Conservation (phyloP, 2,888 invertebrate species). For the Acrobasis repandana region DNA sequence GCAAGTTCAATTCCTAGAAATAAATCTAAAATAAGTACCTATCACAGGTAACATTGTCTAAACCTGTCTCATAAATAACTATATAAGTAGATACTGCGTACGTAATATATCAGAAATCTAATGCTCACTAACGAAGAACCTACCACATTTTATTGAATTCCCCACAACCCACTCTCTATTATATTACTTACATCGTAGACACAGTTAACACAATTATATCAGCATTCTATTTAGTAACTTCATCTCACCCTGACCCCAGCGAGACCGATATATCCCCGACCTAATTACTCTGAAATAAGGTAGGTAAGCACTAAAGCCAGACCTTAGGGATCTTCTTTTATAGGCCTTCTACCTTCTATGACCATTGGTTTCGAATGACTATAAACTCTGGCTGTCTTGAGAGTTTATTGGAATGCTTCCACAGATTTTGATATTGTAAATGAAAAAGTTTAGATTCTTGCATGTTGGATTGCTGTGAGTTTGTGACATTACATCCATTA, state of each 20-base stretch:
- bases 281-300: slow-evolving; percentile 5
- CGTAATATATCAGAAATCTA: neutral
- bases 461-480: too few relatives aligned
- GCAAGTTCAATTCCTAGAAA: too few relatives aligned
- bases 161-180: neutral
- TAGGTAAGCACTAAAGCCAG: neutral
- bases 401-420: too few relatives aligned
- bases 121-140: neutral
- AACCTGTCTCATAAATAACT: too few relatives aligned
- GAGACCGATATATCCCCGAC: neutral
- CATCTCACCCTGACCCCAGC: neutral
- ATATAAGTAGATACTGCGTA: neutral
- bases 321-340: neutral
- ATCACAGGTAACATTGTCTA: too few relatives aligned
- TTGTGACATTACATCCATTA: too few relatives aligned
- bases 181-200: too few relatives aligned
- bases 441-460: too few relatives aligned
- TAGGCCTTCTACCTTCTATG: neutral
- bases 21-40: too few relatives aligned
- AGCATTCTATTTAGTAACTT: slow-evolving; percentile 2
- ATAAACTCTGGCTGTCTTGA: too few relatives aligned
- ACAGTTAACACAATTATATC: neutral
- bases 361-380: too few relatives aligned
- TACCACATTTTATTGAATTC: neutral
- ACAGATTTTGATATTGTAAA: too few relatives aligned